Conservation (phyloP, 2,888 invertebrate genomes). For the Odontothrips loti region DNA sequence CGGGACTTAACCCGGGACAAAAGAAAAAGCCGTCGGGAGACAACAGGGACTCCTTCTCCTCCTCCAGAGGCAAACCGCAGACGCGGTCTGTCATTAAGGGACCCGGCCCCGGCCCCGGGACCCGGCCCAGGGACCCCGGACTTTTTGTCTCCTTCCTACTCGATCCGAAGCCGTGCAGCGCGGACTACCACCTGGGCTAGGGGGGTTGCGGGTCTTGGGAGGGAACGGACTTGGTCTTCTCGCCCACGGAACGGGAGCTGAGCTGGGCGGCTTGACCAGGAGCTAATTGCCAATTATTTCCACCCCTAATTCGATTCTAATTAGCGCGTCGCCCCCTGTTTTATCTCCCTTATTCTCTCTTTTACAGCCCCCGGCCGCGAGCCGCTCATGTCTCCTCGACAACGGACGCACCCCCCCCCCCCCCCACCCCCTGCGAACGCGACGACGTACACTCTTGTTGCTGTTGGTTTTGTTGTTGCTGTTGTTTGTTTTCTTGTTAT, state of each 20-base stretch:
- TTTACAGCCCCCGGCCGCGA: neutral
- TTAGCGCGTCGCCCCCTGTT: neutral
- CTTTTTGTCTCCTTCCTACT: too few relatives aligned
- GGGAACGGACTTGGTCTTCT: too few relatives aligned
- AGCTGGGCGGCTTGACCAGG: neutral
- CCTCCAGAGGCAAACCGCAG: too few relatives aligned
- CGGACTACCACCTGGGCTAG: too few relatives aligned
- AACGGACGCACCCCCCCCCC: neutral
- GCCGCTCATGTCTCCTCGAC: neutral
- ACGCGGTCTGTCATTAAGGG: too few relatives aligned
- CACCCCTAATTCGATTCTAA: constrained; percentile 17
- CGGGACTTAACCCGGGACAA: too few relatives aligned
- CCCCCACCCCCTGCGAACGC: neutral
- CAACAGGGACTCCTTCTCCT: too few relatives aligned
- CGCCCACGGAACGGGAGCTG: too few relatives aligned
- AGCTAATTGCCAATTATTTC: constrained; percentile 19
- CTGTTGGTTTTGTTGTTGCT: neutral
- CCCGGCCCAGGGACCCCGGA: neutral
- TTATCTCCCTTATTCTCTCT: neutral
- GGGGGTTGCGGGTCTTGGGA: too few relatives aligned
- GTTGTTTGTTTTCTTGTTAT: neutral
- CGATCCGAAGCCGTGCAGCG: too few relatives aligned
- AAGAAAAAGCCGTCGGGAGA: too few relatives aligned
- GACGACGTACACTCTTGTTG: neutral
- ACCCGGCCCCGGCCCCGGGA: too few relatives aligned